phyloP scores from a whole-genome alignment of 2,113 vertebrate species.

The Podocnemis expansa region DNA sequence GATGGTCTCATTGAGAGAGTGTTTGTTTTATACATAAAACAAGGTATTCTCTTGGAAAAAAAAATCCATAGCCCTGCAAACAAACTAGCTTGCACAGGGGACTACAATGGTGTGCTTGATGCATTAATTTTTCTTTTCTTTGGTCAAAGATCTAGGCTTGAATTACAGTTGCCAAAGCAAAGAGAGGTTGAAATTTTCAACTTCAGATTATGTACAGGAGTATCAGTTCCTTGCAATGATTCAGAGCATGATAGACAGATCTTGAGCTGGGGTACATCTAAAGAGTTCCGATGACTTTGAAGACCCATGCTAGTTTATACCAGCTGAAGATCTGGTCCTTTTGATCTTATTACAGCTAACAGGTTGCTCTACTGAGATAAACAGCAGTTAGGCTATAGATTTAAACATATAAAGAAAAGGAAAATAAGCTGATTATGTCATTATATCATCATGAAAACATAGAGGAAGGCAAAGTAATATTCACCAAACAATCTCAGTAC shows the following conservation, averaged over 20 bases:
- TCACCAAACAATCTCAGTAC: background rate
- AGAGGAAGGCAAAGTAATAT: background rate
- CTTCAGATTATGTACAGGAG: conserved; percentile 40
- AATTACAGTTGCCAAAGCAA: conserved; percentile 60
- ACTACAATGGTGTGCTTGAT: background rate
- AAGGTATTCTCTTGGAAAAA: background rate
- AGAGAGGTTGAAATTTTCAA: conserved; percentile 71
- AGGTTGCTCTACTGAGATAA: conserved; percentile 37
- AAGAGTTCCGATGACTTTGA: background rate
- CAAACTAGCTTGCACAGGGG: background rate
- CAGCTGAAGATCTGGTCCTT: background rate
- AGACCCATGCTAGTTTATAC: background rate
- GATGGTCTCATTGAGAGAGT: background rate
- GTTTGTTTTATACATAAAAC: background rate
- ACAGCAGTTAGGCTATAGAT: conserved; percentile 4
- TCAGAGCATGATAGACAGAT: conserved; percentile 6
- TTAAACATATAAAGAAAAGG: background rate
- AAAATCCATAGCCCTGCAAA: background rate
- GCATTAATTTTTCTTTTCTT: conserved; percentile 1
- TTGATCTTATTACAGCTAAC: conserved; percentile 42
- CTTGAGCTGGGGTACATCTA: background rate
- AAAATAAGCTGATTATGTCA: background rate
- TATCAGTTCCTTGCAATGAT: conserved; percentile 8
- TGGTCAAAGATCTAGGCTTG: conserved; percentile 9
- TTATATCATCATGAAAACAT: background rate